Evolutionary conservation across 2,888 invertebrate genomes (phyloP).

Genomic region (Plagodis pulveraria): DNA sequence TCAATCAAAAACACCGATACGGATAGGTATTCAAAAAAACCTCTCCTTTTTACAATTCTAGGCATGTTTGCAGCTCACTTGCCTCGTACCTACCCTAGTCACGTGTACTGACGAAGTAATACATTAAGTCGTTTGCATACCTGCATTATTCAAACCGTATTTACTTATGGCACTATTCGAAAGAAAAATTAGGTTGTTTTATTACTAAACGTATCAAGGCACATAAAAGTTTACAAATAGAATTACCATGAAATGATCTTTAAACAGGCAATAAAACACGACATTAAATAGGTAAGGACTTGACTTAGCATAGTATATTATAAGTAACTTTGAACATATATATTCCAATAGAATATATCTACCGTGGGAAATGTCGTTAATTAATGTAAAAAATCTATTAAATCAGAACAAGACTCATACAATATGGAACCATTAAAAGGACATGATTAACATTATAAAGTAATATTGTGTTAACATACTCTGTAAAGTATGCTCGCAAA

Average conservation of each 20-base stretch:
- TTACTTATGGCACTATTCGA: conserved; percentile 50
- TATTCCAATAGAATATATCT: conserved; percentile 7
- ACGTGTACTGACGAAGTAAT: conserved; percentile 70
- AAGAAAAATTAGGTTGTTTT: conserved; percentile 56
- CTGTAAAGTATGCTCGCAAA: too few relatives aligned
- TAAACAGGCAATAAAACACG: conserved; percentile 13
- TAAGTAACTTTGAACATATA: neutral
- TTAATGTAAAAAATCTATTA: conserved; percentile 3
- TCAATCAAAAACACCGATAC: too few relatives aligned
- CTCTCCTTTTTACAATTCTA: conserved; percentile 56
- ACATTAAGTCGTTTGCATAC: conserved; percentile 69
- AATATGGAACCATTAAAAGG: neutral
- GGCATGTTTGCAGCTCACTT: conserved; percentile 62
- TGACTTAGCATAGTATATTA: conserved; percentile 9
- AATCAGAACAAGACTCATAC: conserved; percentile 13
- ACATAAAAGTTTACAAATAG: conserved; percentile 17
- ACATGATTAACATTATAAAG: too few relatives aligned
- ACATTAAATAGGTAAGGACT: conserved; percentile 1
- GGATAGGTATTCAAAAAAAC: conserved; percentile 29
- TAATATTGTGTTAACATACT: too few relatives aligned
- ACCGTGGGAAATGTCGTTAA: conserved; percentile 18
- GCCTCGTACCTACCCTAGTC: conserved; percentile 62
- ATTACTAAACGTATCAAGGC: conserved; percentile 35
- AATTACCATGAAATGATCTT: conserved; percentile 8
- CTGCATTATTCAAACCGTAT: conserved; percentile 70